phyloP scores from a whole-genome alignment of 2,113 vertebrate genomes.

The Hemibagrus wyckioides region DNA sequence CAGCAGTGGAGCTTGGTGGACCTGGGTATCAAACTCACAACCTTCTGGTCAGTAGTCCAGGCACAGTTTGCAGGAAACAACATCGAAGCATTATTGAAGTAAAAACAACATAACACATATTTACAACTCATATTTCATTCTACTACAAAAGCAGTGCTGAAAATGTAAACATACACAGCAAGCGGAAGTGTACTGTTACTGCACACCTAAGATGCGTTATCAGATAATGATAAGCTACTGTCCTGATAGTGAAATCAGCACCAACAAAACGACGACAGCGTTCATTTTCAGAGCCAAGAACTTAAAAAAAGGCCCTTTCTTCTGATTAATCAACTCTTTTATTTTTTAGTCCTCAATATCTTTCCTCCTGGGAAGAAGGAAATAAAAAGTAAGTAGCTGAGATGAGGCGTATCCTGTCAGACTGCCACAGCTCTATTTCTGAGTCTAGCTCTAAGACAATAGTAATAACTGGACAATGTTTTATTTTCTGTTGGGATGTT shows the following conservation, averaged over 20 bases:
- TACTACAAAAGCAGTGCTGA: too few species aligned
- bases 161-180: too few species aligned
- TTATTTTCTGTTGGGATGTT: not conserved
- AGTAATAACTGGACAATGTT: not conserved
- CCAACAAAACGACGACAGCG: constrained; percentile 8
- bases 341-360: constrained; percentile 52
- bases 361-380: constrained; percentile 24
- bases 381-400: not conserved
- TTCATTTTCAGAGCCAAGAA: not conserved
- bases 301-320: not conserved
- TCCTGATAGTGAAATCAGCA: not conserved
- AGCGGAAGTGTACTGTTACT: too few species aligned
- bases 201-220: too few species aligned
- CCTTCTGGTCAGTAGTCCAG: too few species aligned
- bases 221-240: not conserved
- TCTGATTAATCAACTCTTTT: constrained; percentile 46
- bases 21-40: too few species aligned
- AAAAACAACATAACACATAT: not conserved
- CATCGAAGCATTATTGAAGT: not conserved
- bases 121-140: not conserved
- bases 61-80: not conserved
- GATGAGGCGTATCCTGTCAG: constrained; percentile 54
- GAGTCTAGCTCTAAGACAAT: not conserved
- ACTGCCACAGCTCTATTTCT: not conserved
- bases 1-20: too few species aligned